Base-by-base conservation (phyloP, 1,140 invertebrate species). In the Mamestra configurata region DNA sequence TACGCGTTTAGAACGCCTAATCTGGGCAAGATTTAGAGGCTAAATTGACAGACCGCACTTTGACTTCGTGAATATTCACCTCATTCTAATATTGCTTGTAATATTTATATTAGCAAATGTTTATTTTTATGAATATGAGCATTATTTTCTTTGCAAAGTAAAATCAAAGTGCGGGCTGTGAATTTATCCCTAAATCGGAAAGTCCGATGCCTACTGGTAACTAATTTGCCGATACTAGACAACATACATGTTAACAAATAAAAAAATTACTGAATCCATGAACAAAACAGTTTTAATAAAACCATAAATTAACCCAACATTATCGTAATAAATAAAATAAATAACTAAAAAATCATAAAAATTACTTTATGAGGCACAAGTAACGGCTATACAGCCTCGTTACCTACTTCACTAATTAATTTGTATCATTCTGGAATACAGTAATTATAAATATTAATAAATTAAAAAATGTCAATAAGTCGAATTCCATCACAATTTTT, bases 291-390 rank as follows among this genome's bases (percentile, higher is more conserved):
- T 31, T 57, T 24, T 22, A n/a, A 27, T 13, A 20, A 66, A 43
- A 22, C 27, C 15, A 66, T 22, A 43, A 43, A 68, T 13, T 53
- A 68, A 68, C 71, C 71, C 71, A 73, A 22, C 35, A 40, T 40
- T 57, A 73, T 20, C 18, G 24, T 35, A 73, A 73, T 73, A 73
- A 73, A 73, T 73, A 57, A 57, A 73, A 73, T 73, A 73, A 73
- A 73, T 73, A 37, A 73, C 46, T 57, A 73, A 73, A 73, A 73
- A 55, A 22, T 24, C 27, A 49, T 46, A 68, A 68, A 61, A 31
- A 73, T 57, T 73, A 72, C 8, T 53, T 71, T 18, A 20, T 40
- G 71, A 73, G 71, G 53, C 71, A 73, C 71, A 73, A 55, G 71
- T 55, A 40, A 57, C 18, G 4, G 6, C 8, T 53, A 37, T 57